Conservation (phyloP, 2,113 vertebrate genomes). For the Oplegnathus fasciatus region DNA sequence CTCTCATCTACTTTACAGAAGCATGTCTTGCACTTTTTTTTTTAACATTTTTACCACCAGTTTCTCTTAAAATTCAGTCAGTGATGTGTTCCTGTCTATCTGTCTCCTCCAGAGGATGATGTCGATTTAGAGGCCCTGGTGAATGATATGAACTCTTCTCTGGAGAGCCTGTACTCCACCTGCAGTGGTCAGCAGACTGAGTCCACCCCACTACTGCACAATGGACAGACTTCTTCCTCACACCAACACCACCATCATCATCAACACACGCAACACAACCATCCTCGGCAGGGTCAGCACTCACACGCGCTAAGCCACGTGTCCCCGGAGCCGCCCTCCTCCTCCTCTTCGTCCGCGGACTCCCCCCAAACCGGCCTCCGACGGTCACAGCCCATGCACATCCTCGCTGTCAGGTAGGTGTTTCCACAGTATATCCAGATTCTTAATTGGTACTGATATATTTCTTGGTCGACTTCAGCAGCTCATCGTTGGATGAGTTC, state of each 20-base stretch:
- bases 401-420: slow-evolving; percentile 93
- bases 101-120: slow-evolving; percentile 89
- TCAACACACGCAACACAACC: slow-evolving; percentile 52
- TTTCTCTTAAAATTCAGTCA: background rate
- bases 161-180: slow-evolving; percentile 90
- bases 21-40: background rate
- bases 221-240: slow-evolving; percentile 84
- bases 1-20: background rate
- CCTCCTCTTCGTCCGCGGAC: slow-evolving; percentile 56
- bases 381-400: slow-evolving; percentile 95
- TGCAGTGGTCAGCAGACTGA: slow-evolving; percentile 89
- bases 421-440: background rate
- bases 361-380: slow-evolving; percentile 84
- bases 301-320: slow-evolving; percentile 52
- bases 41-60: background rate
- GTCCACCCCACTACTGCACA: slow-evolving; percentile 89
- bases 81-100: slow-evolving; percentile 2
- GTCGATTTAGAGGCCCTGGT: slow-evolving; percentile 94
- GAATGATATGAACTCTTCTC: slow-evolving; percentile 94
- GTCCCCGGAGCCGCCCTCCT: slow-evolving; percentile 56
- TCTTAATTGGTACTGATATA: background rate
- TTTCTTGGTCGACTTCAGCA: background rate
- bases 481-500: background rate
- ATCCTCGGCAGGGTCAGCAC: slow-evolving; percentile 55
- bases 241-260: slow-evolving; percentile 58